phyloP scores from a whole-genome alignment of 2,797 vertebrate genomes.

The Acridotheres tristis region DNA sequence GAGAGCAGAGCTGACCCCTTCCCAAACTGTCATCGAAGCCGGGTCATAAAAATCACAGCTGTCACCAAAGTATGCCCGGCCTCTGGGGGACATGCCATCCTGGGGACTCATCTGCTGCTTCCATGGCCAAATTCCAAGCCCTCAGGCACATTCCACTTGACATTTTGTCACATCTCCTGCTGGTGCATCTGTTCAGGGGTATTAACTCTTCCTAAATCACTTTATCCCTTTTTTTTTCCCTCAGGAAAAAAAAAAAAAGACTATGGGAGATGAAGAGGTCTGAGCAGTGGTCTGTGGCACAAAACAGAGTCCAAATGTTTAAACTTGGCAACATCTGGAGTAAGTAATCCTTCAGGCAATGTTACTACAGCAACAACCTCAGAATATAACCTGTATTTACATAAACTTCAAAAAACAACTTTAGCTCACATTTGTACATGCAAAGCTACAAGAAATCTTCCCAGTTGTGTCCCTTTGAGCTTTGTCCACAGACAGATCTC shows the following conservation, averaged over 20 bases:
- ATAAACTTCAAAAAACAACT: neutral
- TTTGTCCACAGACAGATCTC: neutral
- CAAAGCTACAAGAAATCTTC: neutral
- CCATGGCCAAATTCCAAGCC: constrained; percentile 83
- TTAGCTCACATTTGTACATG: neutral
- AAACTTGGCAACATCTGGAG: neutral
- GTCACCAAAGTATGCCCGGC: constrained; percentile 82
- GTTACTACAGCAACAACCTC: neutral
- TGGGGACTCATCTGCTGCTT: constrained; percentile 83
- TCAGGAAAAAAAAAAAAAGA: neutral
- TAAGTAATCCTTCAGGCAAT: neutral
- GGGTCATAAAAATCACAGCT: constrained; percentile 93
- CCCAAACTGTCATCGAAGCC: constrained; percentile 87
- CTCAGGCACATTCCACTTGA: constrained; percentile 82
- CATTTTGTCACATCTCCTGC: constrained; percentile 84
- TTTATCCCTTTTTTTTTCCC: constrained; percentile 31
- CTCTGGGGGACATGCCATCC: constrained; percentile 86
- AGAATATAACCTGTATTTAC: neutral
- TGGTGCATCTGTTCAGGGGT: constrained; percentile 83
- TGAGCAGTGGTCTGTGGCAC: neutral
- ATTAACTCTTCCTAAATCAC: constrained; percentile 81
- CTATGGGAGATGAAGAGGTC: neutral
- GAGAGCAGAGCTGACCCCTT: constrained; percentile 79
- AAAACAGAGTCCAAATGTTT: neutral
- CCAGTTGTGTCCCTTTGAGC: neutral